Conservation (phyloP, 2,888 invertebrate species). For the Hyalella azteca region DNA sequence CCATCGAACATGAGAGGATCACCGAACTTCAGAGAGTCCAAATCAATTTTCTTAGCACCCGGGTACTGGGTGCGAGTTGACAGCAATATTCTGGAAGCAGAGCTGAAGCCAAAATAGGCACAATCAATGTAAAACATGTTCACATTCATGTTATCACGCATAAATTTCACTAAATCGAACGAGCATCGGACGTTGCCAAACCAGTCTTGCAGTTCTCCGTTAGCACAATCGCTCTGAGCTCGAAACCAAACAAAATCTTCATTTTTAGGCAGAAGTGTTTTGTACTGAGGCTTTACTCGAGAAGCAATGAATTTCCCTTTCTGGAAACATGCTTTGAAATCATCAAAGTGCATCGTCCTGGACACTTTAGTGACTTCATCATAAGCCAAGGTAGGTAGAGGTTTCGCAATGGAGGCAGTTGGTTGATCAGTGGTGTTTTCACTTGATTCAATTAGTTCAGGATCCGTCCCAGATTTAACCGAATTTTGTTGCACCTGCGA, state of each 20-base stretch:
- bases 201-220: neutral
- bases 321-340: neutral
- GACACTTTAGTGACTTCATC: neutral
- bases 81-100: constrained; percentile 10
- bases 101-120: constrained; percentile 27
- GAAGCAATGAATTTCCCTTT: neutral
- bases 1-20: constrained; percentile 12
- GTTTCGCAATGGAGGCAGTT: neutral
- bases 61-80: neutral
- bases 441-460: too few species aligned
- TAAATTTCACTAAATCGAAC: constrained; percentile 9
- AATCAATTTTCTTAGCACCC: neutral
- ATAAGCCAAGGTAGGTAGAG: neutral
- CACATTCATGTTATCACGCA: neutral
- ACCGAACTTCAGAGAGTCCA: neutral
- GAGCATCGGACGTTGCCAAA: constrained; percentile 31
- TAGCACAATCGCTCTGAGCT: neutral
- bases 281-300: neutral
- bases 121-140: constrained; percentile 20
- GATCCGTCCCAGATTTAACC: too few species aligned
- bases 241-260: constrained; percentile 25
- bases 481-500: too few species aligned
- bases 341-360: constrained; percentile 2
- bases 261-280: neutral
- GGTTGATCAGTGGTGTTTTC: too few species aligned